Conservation (phyloP, 2,888 invertebrate species). For the Drosophila kuntzei region DNA sequence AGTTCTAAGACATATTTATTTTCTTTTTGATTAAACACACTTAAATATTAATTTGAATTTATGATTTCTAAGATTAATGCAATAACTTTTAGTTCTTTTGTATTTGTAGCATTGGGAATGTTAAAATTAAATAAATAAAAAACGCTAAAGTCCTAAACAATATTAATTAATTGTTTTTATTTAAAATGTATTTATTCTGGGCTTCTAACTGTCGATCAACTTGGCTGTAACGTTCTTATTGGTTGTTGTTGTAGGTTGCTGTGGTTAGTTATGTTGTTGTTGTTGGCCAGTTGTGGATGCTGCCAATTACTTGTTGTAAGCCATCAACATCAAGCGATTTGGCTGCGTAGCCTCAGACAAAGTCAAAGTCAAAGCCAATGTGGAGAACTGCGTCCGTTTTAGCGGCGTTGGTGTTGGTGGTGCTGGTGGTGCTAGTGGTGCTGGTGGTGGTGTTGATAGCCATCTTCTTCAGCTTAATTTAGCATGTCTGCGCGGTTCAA, state of each 20-base stretch:
- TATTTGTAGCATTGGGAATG: no score
- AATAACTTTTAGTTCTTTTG: no score
- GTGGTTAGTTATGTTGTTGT: constrained; percentile 44
- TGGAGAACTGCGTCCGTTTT: constrained; percentile 22
- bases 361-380: constrained; percentile 16
- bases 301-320: constrained; percentile 80
- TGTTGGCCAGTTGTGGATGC: constrained; percentile 71
- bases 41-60: no score
- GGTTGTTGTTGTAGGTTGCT: constrained; percentile 27
- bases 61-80: no score
- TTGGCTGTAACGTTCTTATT: not conserved
- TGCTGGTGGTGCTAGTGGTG: constrained; percentile 21
- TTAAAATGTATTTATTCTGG: no score
- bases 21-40: no score
- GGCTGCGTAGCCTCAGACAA: constrained; percentile 57
- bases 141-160: no score
- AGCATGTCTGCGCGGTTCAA: constrained; percentile 80
- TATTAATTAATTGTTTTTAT: no score
- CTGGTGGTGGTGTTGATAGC: constrained; percentile 78
- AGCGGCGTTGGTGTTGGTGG: constrained; percentile 19
- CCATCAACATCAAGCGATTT: constrained; percentile 81
- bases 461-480: constrained; percentile 81
- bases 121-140: no score
- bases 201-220: not conserved
- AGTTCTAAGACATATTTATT: no score